phyloP scores from a whole-genome alignment of 2,113 vertebrate genomes.

The Sylvicapra grimmia region DNA sequence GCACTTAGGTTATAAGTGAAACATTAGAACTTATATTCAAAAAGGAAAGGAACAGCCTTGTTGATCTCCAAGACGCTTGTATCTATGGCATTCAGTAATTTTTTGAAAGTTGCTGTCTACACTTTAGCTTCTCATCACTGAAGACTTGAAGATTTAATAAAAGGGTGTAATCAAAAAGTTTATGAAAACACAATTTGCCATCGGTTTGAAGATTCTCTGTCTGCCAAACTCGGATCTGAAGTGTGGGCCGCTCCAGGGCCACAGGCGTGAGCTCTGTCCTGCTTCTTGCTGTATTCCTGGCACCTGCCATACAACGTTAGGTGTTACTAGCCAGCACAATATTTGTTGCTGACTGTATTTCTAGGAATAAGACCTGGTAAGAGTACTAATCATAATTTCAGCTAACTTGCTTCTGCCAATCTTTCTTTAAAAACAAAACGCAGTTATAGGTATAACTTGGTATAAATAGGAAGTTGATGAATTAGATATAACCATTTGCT shows the following conservation, averaged over 20 bases:
- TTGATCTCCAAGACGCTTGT: background rate
- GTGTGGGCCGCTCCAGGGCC: rapidly evolving
- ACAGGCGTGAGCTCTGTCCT: background rate
- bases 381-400: background rate
- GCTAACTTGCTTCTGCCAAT: background rate
- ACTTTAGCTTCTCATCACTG: background rate
- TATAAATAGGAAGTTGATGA: background rate
- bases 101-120: background rate
- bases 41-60: background rate
- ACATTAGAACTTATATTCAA: background rate
- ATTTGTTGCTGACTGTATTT: background rate
- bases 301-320: rapidly evolving
- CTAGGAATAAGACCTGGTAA: background rate
- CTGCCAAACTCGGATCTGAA: background rate
- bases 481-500: background rate
- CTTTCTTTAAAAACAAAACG: background rate
- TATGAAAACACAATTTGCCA: background rate
- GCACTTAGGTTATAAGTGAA: background rate
- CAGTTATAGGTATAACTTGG: background rate
- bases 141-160: background rate
- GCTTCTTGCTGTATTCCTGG: background rate
- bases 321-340: background rate
- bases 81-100: background rate
- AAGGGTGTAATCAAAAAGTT: background rate
- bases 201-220: background rate